Base-by-base conservation (phyloP, 2,797 vertebrate species). In the Thunnus albacares region DNA sequence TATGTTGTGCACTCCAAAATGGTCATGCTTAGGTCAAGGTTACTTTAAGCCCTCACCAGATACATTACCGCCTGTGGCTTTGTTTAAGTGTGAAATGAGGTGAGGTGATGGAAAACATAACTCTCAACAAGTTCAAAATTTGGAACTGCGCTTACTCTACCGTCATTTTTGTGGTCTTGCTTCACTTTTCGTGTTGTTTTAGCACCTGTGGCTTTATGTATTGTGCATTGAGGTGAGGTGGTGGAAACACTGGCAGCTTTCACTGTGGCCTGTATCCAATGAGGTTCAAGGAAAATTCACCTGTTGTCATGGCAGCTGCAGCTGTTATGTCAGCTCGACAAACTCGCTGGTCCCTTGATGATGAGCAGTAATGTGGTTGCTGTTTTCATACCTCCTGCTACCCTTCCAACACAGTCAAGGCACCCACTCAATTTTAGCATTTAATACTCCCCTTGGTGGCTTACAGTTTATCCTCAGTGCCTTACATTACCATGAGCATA, bases 101-200 rank as follows among this genome's bases (percentile, higher is more conserved):
- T 92, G 87, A 90, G 75, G 75, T 13, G 85, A 92, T 91, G 93
- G 89, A 93, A 92, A 91, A 75, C 59, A 53, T 60, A 79, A 59
- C 58, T 38, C 51, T 72, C 5, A 53, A 83, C 74, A 71, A 59
- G 63, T 59, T 24, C 76, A 58, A 77, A 87, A 81, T 80, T 68
- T 73, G 59, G 35, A 66, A 59, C 77, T 35, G 76, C 66, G 71
- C 49, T 71, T 49, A 38, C 52, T 75, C 64, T 38, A 12, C 45
- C 15, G 5, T 72, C 64, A 76, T 51, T 56, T 77, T 69, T 80
- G 75, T 13, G 24, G 69, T 66, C 63, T 62, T 30, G 63, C 75
- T 75, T 75, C 30, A 63, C 59, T 55, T 52, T 51, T 59, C 12
- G 4, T 79, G 81, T 88, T 84, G 71, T 89, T 87, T 75, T 81